Conservation (phyloP, 1,140 invertebrate genomes). For the Trichonephila clavata region DNA sequence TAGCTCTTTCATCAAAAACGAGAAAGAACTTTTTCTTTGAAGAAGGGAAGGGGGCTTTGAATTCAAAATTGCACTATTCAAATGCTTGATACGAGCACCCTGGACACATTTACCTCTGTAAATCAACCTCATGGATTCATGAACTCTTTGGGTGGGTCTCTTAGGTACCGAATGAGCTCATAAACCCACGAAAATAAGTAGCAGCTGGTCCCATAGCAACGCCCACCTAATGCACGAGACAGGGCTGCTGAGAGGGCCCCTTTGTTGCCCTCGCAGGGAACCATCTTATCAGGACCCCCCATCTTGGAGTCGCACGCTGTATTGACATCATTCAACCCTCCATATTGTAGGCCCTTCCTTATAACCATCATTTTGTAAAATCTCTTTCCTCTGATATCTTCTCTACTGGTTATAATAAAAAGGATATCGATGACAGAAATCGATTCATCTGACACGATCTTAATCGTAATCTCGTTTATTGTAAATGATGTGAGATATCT, state of each 20-base stretch:
- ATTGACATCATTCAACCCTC: not conserved
- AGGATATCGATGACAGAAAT: not conserved
- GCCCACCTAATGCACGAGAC: conserved; percentile 6
- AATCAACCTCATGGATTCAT: not conserved
- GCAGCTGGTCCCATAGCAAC: conserved; percentile 32
- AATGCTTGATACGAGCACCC: not conserved
- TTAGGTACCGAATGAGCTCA: not conserved
- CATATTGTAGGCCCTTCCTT: not conserved
- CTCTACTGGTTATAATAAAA: not conserved
- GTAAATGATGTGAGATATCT: not conserved
- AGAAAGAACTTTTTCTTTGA: too few relatives aligned
- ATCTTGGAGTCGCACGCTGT: conserved; percentile 61
- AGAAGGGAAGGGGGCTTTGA: too few relatives aligned
- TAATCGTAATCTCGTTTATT: not conserved
- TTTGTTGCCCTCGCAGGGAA: not conserved
- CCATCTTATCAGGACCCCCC: conserved; percentile 46
- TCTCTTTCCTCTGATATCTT: not conserved
- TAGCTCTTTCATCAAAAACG: too few relatives aligned
- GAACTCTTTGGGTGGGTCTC: not conserved
- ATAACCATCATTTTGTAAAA: not conserved
- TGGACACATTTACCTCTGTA: not conserved
- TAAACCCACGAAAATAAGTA: conserved; percentile 2
- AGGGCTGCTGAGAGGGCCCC: conserved; percentile 39
- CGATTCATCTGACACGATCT: conserved; percentile 22
- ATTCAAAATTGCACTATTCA: not conserved